Evolutionary conservation across 1,140 invertebrate genomes (phyloP), one percentile per base, ranked within the genome.

Genomic region (Apis dorsata): DNA sequence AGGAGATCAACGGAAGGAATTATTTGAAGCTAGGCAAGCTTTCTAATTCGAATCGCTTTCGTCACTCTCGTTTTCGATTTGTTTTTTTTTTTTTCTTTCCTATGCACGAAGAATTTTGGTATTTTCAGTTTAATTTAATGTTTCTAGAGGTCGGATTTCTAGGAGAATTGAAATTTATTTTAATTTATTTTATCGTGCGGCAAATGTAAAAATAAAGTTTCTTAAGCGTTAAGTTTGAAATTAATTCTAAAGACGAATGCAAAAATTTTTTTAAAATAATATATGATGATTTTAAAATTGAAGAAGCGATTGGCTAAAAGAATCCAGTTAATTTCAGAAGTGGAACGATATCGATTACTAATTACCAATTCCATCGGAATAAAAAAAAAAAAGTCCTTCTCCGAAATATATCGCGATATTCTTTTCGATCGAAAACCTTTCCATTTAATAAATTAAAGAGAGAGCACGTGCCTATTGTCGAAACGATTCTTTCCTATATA

Each of bases 1-100:
- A 81, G 77, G 68, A 83, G 74, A 88, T 85, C 88, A 88, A 88
- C 76, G 80, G 57, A n/a, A 19, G 81, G 83, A 69, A 88, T 84
- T 85, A 88, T 88, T 88, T 81, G 81, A 84, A 63, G 81, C 69
- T 82, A 84, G 79, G 83, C 71, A 59, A 60, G 34, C 34, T 34
- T 34, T 34, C 34, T 3, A 1, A 34, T 34, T 21, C 24, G 15
- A 2, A 2, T 44, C 17, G 11, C 19, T 21, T 19, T 12, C 51
- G 28, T 11, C 24, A 24, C 24, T 24, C 24, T 24, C 24, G 24
- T 24, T 28, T 13, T 17, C 28, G 53, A 34, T 72, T 34, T 72
- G 5, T 24, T 34, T 34, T 34, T 3, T 5, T 44, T 44, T 44
- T 44, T 44, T 44, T 44, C 34, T 44, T 44, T 44, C 34, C 2